Evolutionary conservation across 1,140 invertebrate genomes (phyloP), one percentile per base, ranked within the genome.

Genomic region (Drosophila biarmipes): DNA sequence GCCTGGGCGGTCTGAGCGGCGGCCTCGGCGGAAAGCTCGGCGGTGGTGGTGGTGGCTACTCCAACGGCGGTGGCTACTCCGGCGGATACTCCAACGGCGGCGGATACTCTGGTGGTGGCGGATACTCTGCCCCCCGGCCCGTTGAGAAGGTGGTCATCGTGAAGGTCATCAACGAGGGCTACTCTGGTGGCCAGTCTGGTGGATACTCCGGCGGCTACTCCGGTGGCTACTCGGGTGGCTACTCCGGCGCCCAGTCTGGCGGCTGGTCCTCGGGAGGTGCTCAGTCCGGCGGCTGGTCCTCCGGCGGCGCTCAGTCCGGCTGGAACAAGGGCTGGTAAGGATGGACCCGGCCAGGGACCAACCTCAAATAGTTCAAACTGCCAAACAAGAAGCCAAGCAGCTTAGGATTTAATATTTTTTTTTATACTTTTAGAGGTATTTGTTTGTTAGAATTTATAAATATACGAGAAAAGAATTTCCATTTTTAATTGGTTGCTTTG

Each of bases 311-410:
- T 21, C 21, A 21, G 21, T 21, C 21, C n/a, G 74, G 80, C 49
- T 85, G 81, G 81, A 86, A 86, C 56, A 73, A 85, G 78, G 82
- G 82, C 74, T 87, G 82, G 82, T 87, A 87, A 66, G 37, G 4
- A 0, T 24, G 12, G 8, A 2, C n/a, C 19, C 27, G 6, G 14
- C 5, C 6, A 11, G 8, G 6, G 10, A 5, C 7, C 49, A 15
- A 31, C 17, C 45, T 24, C 12, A 45, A 45, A 56, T 69, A 80
- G 62, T 71, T 69, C 56, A 77, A 80, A 85, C 52, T 61, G 81
- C 61, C 54, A 80, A 62, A 68, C 67, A 78, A 79, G 76, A 84
- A 54, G 62, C 57, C 21, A 54, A 2, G 38, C 14, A 40, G 42
- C 37, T 64, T 73, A 77, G 69, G 45, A 40, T 58, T 46, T 42